Evolutionary conservation across 2,888 invertebrate species (phyloP), one percentile per base, ranked within the genome.

Genomic region (Hydrotaea diabolus): DNA sequence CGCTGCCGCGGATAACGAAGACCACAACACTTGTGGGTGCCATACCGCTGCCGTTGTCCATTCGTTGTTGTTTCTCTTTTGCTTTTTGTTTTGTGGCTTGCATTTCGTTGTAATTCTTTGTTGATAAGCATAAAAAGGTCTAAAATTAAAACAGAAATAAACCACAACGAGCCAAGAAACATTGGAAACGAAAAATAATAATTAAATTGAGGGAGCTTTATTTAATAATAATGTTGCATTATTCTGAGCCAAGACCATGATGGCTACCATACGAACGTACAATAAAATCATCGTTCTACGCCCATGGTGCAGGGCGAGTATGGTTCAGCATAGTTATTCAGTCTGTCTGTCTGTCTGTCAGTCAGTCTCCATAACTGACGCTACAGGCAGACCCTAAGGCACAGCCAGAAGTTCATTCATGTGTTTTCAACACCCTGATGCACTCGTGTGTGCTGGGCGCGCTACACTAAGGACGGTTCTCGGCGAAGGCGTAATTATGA

Each of bases 401-500:
- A 43, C 69, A 15, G 39, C 13, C 66, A 66, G 39, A 46, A 66
- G 66, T 69, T 69, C 69, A 46, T 69, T 43, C 15, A 23, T 21
- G 21, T 21, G 23, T 66, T 31, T n/a, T 39, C 19, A 19, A 39
- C 19, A 19, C 17, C 2, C 31, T 59, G n/a, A n/a, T 59, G 7
- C 59, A 13, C n/a, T 31, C 8, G 36, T 36, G n/a, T 31, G 4
- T 59, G 21, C 26, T 31, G n/a, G 62, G 7, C 31, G n/a, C 39
- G 36, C 66, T 66, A n/a, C 39, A 8, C 43, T 23, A 23, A 36
- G 66, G 21, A 19, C 11, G 43, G 19, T 46, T 19, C 1, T 3
- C 23, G 46, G 43, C 49, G 73, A 13, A 73, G 72, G 71, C 77
- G 46, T 81, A 72, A 75, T 81, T 81, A 76, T 84, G 77, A 26